These are phyloP conservation scores for Dysidea cf. avara DNA, from an alignment of 37 sponge, comb jelly and placozoan genomes.

Conservation along the genomic window DNA sequence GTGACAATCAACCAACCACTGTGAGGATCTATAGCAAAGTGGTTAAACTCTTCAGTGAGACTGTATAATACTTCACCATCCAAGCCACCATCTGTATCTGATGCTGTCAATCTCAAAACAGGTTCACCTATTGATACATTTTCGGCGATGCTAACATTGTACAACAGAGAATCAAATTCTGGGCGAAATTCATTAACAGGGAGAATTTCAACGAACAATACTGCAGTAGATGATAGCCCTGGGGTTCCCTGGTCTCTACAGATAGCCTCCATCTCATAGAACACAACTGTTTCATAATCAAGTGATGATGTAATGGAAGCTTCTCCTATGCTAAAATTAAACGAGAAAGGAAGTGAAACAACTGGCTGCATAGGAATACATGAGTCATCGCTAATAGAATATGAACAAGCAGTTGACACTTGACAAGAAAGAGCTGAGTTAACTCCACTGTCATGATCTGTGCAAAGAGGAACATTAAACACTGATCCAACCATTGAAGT, in stretches of 20 bases:
- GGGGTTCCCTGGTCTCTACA: background rate
- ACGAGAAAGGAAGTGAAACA: background rate
- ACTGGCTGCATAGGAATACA: too few species aligned
- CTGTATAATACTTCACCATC: slow-evolving; percentile 1
- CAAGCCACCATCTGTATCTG: background rate
- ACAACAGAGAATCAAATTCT: background rate
- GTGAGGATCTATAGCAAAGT: background rate
- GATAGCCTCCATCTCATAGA: background rate
- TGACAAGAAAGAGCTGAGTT: too few species aligned
- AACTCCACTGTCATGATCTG: too few species aligned
- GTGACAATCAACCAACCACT: slow-evolving; percentile 1
- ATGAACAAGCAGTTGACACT: too few species aligned
- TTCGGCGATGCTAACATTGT: background rate
- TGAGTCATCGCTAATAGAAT: too few species aligned
- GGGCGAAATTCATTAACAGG: slow-evolving; percentile 10
- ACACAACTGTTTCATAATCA: background rate
- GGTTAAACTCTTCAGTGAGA: background rate
- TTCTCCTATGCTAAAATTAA: background rate
- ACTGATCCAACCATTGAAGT: too few species aligned
- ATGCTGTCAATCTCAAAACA: background rate
- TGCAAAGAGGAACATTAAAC: too few species aligned
- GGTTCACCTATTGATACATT: background rate
- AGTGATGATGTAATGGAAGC: background rate
- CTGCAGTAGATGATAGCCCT: too few species aligned
- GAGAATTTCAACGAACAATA: background rate